phyloP scores from a whole-genome alignment of 2,113 vertebrate species.

The Chaetura pelagica region DNA sequence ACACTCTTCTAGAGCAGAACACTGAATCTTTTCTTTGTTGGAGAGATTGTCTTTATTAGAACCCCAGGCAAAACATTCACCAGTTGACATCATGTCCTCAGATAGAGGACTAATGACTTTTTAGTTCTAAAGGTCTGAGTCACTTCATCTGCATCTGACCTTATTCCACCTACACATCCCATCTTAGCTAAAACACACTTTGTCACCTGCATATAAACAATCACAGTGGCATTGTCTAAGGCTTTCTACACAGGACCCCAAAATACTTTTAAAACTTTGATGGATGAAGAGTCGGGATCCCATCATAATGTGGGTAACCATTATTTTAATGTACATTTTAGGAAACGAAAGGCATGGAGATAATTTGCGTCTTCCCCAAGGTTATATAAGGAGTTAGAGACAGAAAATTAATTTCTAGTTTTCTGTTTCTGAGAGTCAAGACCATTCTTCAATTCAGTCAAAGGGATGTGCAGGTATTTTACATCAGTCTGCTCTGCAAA shows the following conservation, averaged over 20 bases:
- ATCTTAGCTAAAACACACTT: not conserved
- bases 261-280: not conserved
- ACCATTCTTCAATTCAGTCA: not conserved
- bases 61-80: constrained; percentile 3
- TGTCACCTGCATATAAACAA: not conserved
- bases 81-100: not conserved
- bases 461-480: not conserved
- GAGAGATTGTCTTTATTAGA: not conserved
- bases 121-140: not conserved
- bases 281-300: not conserved
- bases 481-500: not conserved
- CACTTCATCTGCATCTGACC: constrained; percentile 3
- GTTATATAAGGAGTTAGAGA: not conserved
- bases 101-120: not conserved
- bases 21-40: not conserved
- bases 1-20: not conserved
- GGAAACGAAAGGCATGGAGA: not conserved
- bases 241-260: not conserved
- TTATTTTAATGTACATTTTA: not conserved
- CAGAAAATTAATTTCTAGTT: not conserved
- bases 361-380: not conserved
- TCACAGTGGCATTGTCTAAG: not conserved
- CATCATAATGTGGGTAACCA: not conserved
- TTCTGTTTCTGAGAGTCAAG: not conserved
- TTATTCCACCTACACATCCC: constrained; percentile 3